These are phyloP conservation scores for Sceloporus tristichus DNA, from an alignment of 2,113 vertebrate genomes.

Conservation along the genomic window DNA sequence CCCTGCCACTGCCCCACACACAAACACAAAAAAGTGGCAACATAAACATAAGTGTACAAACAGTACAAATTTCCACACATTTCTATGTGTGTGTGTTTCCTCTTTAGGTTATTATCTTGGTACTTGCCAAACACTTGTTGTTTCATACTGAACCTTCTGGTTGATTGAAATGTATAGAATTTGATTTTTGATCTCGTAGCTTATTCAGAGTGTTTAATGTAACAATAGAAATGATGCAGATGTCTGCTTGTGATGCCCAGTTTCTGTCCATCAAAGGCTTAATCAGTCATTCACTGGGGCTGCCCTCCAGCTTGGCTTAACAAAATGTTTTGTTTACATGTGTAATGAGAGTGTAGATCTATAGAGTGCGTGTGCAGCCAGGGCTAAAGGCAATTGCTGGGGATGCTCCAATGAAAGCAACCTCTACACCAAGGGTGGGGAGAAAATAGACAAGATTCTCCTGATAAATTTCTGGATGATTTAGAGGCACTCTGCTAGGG, in stretches of 20 bases:
- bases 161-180: neutral
- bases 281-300: accelerated
- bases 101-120: neutral
- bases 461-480: neutral
- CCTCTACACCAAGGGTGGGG: neutral
- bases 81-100: neutral
- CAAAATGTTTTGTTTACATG: neutral
- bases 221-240: neutral
- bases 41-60: neutral
- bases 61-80: neutral
- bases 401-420: neutral
- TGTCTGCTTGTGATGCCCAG: accelerated
- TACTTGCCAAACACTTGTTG: neutral
- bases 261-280: accelerated
- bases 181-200: neutral
- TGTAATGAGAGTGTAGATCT: neutral
- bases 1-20: neutral
- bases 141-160: neutral
- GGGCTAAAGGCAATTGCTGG: neutral
- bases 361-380: neutral
- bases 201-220: neutral
- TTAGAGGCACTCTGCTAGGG: too few species aligned
- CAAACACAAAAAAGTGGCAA: too few species aligned
- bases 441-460: neutral
- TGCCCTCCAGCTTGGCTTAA: neutral